phyloP scores from a whole-genome alignment of 2,888 invertebrate genomes.

The Erannis defoliaria region DNA sequence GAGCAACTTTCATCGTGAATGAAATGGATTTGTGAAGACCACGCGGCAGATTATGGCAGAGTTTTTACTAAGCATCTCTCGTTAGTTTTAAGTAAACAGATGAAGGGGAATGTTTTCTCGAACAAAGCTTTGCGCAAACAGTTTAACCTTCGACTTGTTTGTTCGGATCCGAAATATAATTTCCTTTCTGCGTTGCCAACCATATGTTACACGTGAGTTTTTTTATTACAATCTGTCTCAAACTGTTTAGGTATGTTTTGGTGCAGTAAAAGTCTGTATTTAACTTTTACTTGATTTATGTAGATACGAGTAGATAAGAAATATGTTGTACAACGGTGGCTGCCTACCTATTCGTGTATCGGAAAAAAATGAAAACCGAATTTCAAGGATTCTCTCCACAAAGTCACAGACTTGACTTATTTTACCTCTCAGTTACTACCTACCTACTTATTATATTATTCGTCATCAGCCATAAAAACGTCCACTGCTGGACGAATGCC shows the following conservation, averaged over 20 bases:
- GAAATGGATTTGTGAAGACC: not conserved
- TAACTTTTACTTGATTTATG: too few relatives aligned
- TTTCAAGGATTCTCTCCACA: too few relatives aligned
- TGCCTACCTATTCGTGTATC: not conserved
- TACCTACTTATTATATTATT: too few relatives aligned
- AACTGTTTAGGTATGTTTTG: conserved; percentile 3
- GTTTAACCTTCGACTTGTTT: conserved; percentile 45
- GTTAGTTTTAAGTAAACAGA: conserved; percentile 37
- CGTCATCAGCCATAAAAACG: too few relatives aligned
- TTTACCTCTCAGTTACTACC: too few relatives aligned
- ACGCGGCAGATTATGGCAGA: not conserved
- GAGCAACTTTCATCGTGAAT: not conserved
- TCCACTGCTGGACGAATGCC: too few relatives aligned
- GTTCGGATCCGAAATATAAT: conserved; percentile 19
- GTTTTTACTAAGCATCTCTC: conserved; percentile 3
- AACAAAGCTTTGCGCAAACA: conserved; percentile 35
- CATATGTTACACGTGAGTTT: conserved; percentile 22
- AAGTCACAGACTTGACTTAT: too few relatives aligned
- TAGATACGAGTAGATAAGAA: not conserved
- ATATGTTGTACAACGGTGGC: too few relatives aligned
- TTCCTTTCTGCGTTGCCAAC: conserved; percentile 9
- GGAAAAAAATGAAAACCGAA: too few relatives aligned
- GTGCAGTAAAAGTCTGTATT: not conserved
- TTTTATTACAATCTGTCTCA: too few relatives aligned
- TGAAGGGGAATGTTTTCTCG: conserved; percentile 36